A percentile compares a stretch with the other conserved stretches of the same genome.
Evolutionary conservation across 1,140 invertebrate species (phyloP).

Genomic region (Drosophila mauritiana): DNA sequence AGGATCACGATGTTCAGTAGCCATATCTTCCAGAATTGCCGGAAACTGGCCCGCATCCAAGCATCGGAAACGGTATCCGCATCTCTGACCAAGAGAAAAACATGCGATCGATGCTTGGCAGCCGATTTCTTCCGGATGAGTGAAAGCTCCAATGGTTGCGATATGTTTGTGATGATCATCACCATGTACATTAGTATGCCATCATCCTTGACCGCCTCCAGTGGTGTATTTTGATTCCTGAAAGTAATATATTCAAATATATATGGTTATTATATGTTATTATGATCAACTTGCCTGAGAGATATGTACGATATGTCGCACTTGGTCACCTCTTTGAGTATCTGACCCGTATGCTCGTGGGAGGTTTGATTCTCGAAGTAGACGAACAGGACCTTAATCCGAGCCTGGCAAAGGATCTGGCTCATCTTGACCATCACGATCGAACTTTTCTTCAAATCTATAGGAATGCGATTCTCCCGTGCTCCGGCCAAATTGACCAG

Average conservation of each 20-base stretch:
- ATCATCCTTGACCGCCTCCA: slow-evolving; percentile 71
- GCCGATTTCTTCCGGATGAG: slow-evolving; percentile 72
- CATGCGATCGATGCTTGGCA: slow-evolving; percentile 69
- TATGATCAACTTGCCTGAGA: slow-evolving; percentile 35
- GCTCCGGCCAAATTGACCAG: not conserved
- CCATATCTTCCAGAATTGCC: slow-evolving; percentile 77
- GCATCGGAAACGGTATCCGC: slow-evolving; percentile 35
- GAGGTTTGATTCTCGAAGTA: slow-evolving; percentile 73
- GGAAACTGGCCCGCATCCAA: slow-evolving; percentile 74
- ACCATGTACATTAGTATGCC: slow-evolving; percentile 77
- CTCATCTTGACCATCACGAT: slow-evolving; percentile 46
- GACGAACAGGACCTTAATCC: slow-evolving; percentile 66
- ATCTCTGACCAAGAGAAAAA: slow-evolving; percentile 66
- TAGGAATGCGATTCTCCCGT: slow-evolving; percentile 1
- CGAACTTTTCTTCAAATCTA: slow-evolving; percentile 25
- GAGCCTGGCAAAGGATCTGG: slow-evolving; percentile 49
- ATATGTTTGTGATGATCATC: slow-evolving; percentile 70
- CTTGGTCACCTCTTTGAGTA: slow-evolving; percentile 63
- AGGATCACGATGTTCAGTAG: slow-evolving; percentile 74
- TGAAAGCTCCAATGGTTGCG: slow-evolving; percentile 62
- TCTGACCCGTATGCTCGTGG: slow-evolving; percentile 63
- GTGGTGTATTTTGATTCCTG: slow-evolving; percentile 54
- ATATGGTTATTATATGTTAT: no score
- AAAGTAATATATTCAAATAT: not conserved
- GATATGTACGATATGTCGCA: slow-evolving; percentile 78